Evolutionary conservation across 2,113 vertebrate species (phyloP), one percentile per base, ranked within the genome.

Genomic region (Plectropomus leopardus): DNA sequence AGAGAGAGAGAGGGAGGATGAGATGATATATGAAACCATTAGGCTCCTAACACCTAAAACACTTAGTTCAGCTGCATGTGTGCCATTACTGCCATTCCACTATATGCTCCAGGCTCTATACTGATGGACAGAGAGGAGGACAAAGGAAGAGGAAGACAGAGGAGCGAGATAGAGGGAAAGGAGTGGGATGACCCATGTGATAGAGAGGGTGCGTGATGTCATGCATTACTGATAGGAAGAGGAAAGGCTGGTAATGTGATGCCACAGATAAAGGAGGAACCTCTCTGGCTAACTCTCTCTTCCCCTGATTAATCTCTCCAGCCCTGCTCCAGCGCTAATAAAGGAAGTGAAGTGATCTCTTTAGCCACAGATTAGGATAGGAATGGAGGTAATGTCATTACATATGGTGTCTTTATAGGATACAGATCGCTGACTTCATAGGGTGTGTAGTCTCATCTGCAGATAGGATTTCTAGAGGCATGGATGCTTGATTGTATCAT

Each of bases 271-370:
- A 78, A 72, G 26, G 42, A 70, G 47, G 44, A 50, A 72, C 59
- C 42, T 50, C 47, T 36, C 30, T 63, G 2, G 23, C 54, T 36
- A 34, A 48, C 54, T 47, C 53, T 71, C 83, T 26, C 76, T 19
- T 76, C 36, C 89, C 21, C 67, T 70, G 55, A 40, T 66, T 48
- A 71, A 77, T 69, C 55, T 26, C 72, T 96, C 95, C 94, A 65
- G 92, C 65, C 48, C 53, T 28, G 53, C 58, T 81, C 65, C 58
- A 47, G 30, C 0, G 15, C 63, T 65, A 82, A 88, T 83, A 86
- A 70, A 87, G 63, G 58, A 73, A 85, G 71, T 57, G 47, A 80
- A 72, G 69, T 45, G 78, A 69, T 73, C 53, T 76, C 66, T 59
- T 84, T 64, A 72, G 72, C 57, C 47, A 28, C 54, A 81, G 77